Base-by-base conservation (phyloP, 2,888 invertebrate species). In the Pyrrhosoma nymphula region DNA sequence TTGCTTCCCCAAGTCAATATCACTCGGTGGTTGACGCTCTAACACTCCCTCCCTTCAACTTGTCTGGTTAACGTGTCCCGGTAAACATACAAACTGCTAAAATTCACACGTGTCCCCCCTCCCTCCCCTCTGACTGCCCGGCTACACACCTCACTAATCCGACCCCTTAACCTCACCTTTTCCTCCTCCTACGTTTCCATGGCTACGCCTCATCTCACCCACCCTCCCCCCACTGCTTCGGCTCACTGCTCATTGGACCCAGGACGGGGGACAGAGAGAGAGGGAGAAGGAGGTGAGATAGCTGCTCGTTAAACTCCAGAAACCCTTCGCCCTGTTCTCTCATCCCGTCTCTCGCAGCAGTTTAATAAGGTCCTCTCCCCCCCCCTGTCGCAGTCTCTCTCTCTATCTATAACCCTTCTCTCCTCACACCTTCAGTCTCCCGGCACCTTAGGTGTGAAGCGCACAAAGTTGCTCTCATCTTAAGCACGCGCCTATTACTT, bases 401-500 rank as follows among this genome's bases (percentile, higher is more conserved):
- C 12, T 18, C 60, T 60, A 60, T 60, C 60, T 60, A 60, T 60
- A 60, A 20, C 82, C 82, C 35, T 30, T 35, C 69, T 69, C 69
- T 16, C 18, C 82, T 35, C 82, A 35, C 69, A 12, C 12, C 69
- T n/a, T 4, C n/a, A 6, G 26, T 26, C 26, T n/a, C 26, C 6
- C 14, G 18, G 6, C 30, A 35, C 82, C 30, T 35, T 35, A 82
- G 82, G 82, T 82, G 82, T 14, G 35, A 82, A 35, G 35, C 82
- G 14, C 30, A 82, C 82, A 82, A 82, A 82, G 82, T 82, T 82
- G 26, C 82, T 82, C 82, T 82, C 82, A 82, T 82, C 82, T 82
- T 82, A 82, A 82, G 82, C 82, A 82, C 82, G 82, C 35, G 35
- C 82, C 82, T 82, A 82, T 82, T 82, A 82, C 82, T 82, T 82